phyloP scores from a whole-genome alignment of 2,888 invertebrate genomes.

The Xestia rhomboidea region DNA sequence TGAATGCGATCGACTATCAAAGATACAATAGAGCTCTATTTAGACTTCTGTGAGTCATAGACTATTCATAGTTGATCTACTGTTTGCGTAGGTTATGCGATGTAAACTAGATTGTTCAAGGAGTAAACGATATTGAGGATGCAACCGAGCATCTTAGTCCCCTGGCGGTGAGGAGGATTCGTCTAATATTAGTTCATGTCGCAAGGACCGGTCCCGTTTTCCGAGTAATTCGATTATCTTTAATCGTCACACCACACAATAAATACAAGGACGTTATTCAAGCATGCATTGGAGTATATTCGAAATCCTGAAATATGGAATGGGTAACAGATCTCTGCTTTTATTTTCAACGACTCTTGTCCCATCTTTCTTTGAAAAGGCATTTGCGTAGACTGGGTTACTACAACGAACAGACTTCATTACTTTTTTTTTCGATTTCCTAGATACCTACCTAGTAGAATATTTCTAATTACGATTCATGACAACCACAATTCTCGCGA shows the following conservation, averaged over 20 bases:
- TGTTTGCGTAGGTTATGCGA: slow-evolving; percentile 22
- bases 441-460: not conserved
- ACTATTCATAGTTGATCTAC: slow-evolving; percentile 34
- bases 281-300: not conserved
- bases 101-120: slow-evolving; percentile 20
- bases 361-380: not conserved
- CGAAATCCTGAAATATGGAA: not conserved
- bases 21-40: slow-evolving; percentile 20
- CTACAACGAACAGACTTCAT: slow-evolving; percentile 3
- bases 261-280: not conserved
- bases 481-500: slow-evolving; percentile 5
- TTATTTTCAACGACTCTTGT: not conserved
- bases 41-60: slow-evolving; percentile 34
- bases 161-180: slow-evolving; percentile 9
- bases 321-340: not conserved
- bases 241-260: not conserved
- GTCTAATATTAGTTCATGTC: slow-evolving; percentile 46
- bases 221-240: slow-evolving; percentile 6
- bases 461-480: slow-evolving; percentile 28
- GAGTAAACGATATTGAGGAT: slow-evolving; percentile 60
- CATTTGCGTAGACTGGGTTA: slow-evolving; percentile 11
- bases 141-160: slow-evolving; percentile 27
- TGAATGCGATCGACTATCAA: slow-evolving; percentile 10
- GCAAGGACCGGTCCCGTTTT: slow-evolving; percentile 18
- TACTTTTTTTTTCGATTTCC: not conserved